These are phyloP conservation scores for Phodopus roborovskii DNA, from an alignment of 2,113 vertebrate species.

Conservation along the genomic window DNA sequence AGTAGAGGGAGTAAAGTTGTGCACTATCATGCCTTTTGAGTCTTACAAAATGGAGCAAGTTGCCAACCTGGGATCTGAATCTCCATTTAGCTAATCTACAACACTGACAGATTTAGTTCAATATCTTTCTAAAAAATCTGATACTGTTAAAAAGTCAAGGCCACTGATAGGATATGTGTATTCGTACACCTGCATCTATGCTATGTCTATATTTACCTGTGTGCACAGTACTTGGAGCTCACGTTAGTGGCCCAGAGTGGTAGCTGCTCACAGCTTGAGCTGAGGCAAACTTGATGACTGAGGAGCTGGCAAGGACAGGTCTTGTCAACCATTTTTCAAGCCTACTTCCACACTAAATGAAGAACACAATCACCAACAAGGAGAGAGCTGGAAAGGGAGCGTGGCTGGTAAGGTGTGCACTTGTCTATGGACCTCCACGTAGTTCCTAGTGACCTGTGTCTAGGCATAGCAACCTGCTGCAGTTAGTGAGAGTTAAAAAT, in stretches of 20 bases:
- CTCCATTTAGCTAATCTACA: background rate
- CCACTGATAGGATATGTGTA: background rate
- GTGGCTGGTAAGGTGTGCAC: background rate
- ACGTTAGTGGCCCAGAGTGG: background rate
- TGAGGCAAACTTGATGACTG: constrained; percentile 6
- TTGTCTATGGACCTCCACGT: background rate
- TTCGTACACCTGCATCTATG: background rate
- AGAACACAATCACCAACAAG: background rate
- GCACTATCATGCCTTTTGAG: background rate
- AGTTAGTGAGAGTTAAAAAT: constrained; percentile 12
- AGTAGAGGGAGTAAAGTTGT: background rate
- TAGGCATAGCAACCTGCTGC: background rate
- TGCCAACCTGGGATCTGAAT: background rate
- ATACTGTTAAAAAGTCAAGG: background rate
- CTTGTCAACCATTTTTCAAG: constrained; percentile 30
- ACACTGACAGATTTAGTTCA: constrained; percentile 35
- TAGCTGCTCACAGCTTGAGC: background rate
- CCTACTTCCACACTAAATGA: background rate
- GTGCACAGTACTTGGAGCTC: background rate
- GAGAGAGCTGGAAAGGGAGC: background rate
- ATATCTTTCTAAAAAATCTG: background rate
- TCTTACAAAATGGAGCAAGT: background rate
- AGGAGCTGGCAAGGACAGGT: background rate
- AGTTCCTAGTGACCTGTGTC: background rate
- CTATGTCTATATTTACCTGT: background rate